phyloP scores from a whole-genome alignment of 2,113 vertebrate genomes.

The Stegostoma tigrinum region DNA sequence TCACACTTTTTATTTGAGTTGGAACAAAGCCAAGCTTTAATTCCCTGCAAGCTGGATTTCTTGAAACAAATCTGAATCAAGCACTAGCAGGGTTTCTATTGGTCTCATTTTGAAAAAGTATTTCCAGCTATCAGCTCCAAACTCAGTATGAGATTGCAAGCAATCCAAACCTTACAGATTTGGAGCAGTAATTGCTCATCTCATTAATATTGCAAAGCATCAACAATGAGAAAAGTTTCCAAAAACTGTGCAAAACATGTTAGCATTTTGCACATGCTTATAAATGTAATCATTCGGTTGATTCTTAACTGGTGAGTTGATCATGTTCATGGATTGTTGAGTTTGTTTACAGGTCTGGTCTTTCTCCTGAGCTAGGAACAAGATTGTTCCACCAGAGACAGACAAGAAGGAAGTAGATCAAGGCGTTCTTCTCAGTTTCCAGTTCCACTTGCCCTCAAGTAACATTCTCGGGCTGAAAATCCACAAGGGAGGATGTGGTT shows the following conservation, averaged over 20 bases:
- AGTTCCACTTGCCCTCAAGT: not conserved
- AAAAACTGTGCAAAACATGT: not conserved
- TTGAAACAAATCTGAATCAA: not conserved
- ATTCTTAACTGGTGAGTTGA: not conserved
- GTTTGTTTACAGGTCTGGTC: not conserved
- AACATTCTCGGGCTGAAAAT: not conserved
- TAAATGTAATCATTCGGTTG: not conserved
- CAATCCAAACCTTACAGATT: slow-evolving; percentile 3
- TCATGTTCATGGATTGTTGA: not conserved
- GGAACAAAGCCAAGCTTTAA: not conserved
- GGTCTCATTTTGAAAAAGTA: not conserved
- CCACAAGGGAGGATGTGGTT: not conserved
- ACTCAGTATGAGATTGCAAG: not conserved
- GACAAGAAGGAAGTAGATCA: not conserved
- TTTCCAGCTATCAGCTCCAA: not conserved
- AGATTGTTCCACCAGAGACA: not conserved
- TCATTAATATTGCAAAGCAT: not conserved
- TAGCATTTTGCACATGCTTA: not conserved
- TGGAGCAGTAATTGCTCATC: not conserved
- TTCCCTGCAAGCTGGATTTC: not conserved
- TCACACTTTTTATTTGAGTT: not conserved
- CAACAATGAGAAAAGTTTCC: not conserved
- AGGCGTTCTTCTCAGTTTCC: not conserved
- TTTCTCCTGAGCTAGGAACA: not conserved
- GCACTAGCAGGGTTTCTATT: not conserved